phyloP scores from a whole-genome alignment of 2,113 vertebrate genomes.

The Eptesicus fuscus region DNA sequence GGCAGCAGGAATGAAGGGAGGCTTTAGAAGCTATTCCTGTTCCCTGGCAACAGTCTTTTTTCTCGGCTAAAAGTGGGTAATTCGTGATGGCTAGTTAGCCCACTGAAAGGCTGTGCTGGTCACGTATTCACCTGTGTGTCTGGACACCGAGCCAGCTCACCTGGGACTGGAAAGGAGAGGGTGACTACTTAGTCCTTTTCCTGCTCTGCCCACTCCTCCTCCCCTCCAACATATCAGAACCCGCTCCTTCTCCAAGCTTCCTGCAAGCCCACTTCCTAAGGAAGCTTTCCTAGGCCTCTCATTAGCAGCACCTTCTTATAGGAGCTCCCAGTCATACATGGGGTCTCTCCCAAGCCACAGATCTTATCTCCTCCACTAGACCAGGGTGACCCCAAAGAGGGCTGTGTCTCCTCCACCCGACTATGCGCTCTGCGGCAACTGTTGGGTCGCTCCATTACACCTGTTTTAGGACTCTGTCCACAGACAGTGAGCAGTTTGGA shows the following conservation, averaged over 20 bases:
- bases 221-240: not conserved
- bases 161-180: not conserved
- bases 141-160: not conserved
- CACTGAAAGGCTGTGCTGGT: conserved; percentile 29
- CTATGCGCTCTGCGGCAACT: not conserved
- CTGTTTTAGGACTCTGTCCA: not conserved
- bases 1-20: not conserved
- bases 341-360: not conserved
- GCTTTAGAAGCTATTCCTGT: conserved; percentile 52
- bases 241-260: not conserved
- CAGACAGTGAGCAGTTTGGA: not conserved
- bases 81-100: conserved; percentile 41
- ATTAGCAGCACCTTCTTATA: not conserved
- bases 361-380: not conserved
- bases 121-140: not conserved
- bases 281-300: not conserved
- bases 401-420: not conserved
- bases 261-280: not conserved
- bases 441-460: rapidly evolving
- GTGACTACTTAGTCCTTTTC: not conserved
- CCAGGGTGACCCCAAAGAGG: not conserved
- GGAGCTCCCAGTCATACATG: rapidly evolving
- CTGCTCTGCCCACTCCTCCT: not conserved
- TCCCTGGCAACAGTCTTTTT: conserved; percentile 12
- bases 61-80: conserved; percentile 44